Base-by-base conservation (phyloP, 2,113 vertebrate genomes). In the Microcebus jonahi region DNA sequence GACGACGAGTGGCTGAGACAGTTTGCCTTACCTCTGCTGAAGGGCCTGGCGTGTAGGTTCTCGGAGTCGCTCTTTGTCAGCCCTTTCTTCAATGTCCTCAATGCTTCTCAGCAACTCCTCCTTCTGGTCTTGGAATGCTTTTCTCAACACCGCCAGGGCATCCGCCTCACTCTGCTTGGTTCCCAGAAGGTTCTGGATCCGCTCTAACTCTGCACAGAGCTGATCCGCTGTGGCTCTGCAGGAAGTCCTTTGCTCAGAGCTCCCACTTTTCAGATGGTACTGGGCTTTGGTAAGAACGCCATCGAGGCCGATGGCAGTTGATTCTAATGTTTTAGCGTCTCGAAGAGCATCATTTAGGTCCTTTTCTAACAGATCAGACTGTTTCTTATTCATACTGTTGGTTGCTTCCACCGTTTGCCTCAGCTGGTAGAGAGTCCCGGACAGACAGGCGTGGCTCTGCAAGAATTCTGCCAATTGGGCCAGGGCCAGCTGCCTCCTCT, bases 151-250 rank as follows among this genome's bases (percentile, higher is more conserved):
- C 0, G 95, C 98, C 70, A 99, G 98, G 36, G 99, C 99, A 79
- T 99, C 99, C 2, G 99, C 99, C 96, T 99, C 99, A 80, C 99
- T 99, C 97, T 99, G 99, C 97, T 99, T 99, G 91, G 99, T 99
- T n/a, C 99, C 99, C 80, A 99, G 97, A 3, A 99, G 98, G 95
- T 98, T 99, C 98, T 99, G 99, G 80, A 99, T 98, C 84, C 98
- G 97, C 88, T 99, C 99, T 84, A 99, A 84, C 75, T 99, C 99
- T 77, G 97, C 82, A 6, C 95, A 98, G 34, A 99, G 98, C 48
- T 98, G 98, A 91, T 99, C 99, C 0, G 98, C 99, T 11, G 99
- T 93, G 34, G 98, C 98, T 89, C 99, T 98, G 98, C 99, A 99
- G 21, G 99, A 99, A 0, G 98, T 99, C 94, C 99, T 99, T 42